These are phyloP conservation scores for Bufo gargarizans DNA, from an alignment of 2,113 vertebrate species.

Conservation along the genomic window DNA sequence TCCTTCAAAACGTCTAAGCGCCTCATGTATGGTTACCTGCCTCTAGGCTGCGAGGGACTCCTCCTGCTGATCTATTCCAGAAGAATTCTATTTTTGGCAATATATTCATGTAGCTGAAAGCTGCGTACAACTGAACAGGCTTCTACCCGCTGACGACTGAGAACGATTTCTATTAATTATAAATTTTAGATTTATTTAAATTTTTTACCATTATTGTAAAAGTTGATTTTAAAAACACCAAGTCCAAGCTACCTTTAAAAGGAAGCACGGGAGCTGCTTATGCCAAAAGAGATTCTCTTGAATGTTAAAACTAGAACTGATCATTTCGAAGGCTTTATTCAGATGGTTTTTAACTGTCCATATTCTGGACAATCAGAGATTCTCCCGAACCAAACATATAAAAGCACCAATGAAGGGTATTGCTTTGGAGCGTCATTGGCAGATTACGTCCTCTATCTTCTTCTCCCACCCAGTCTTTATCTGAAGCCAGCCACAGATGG, in stretches of 20 bases:
- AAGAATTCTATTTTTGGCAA: conserved; percentile 3
- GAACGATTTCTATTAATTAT: background rate
- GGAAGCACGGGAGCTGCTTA: background rate
- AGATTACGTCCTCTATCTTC: too few species aligned
- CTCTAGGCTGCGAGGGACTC: conserved; percentile 17
- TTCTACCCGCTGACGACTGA: background rate
- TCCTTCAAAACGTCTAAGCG: conserved; percentile 33
- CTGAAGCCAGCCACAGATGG: too few species aligned
- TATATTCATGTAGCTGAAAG: background rate
- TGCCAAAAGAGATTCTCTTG: background rate
- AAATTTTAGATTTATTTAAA: background rate
- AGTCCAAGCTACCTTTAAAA: background rate
- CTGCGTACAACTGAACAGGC: background rate
- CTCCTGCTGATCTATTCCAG: background rate
- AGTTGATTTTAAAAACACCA: background rate
- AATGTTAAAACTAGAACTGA: background rate
- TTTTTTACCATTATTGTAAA: background rate
- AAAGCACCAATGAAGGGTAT: background rate
- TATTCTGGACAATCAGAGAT: background rate
- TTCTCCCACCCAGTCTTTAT: too few species aligned
- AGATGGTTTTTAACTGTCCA: background rate
- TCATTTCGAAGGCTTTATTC: background rate
- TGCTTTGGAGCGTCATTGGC: too few species aligned
- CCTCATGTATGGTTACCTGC: conserved; percentile 7
- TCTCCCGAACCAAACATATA: background rate